A percentile compares a stretch with the other conserved stretches of the same genome.
These are phyloP conservation scores for Podilymbus podiceps DNA, from an alignment of 2,113 vertebrate genomes.

Conservation along the genomic window DNA sequence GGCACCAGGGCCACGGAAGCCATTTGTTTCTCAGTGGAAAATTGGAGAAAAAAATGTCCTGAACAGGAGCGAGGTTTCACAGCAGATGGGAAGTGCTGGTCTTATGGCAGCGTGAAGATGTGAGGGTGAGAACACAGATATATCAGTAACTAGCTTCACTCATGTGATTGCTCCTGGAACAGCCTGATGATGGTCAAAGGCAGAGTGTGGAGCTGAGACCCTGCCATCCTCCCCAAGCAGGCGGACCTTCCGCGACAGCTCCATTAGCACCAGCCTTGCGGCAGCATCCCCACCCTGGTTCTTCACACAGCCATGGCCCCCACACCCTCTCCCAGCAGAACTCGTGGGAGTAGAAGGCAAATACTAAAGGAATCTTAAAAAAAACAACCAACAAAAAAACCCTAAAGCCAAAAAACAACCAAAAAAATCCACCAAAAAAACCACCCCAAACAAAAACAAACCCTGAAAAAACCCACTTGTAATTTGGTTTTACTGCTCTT, in stretches of 20 bases:
- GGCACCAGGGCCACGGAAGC: not conserved
- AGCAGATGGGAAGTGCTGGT: not conserved
- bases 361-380: not conserved
- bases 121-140: not conserved
- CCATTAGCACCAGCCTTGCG: not conserved
- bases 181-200: not conserved
- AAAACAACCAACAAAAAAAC: not conserved
- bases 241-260: not conserved
- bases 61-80: not conserved
- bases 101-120: not conserved
- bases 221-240: not conserved
- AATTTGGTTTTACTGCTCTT: not conserved
- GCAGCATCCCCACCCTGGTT: not conserved
- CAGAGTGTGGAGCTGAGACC: not conserved
- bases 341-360: not conserved
- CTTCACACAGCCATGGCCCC: not conserved
- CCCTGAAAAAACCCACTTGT: too few relatives aligned
- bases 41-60: not conserved
- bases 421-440: too few relatives aligned
- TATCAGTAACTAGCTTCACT: not conserved
- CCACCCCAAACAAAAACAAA: too few relatives aligned
- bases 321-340: not conserved
- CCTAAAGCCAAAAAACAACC: too few relatives aligned
- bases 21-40: not conserved
- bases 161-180: fast-evolving